Base-by-base conservation (phyloP, 2,888 invertebrate genomes). In the Cosmopolites sordidus region DNA sequence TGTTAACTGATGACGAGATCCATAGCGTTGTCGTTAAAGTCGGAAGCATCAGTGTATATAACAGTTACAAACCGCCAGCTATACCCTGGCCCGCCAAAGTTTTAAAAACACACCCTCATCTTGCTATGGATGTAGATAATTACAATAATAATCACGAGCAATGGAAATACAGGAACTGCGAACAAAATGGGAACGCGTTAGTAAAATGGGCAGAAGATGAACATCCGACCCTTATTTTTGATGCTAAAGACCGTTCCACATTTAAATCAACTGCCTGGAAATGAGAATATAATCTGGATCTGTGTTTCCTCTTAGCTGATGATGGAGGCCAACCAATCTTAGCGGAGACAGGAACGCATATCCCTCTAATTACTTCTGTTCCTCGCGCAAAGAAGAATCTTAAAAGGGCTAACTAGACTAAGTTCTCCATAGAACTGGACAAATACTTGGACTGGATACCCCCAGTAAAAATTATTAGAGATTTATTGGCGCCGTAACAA, bases 201-300 rank as follows among this genome's bases (percentile, higher is more conserved):
- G 54, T 47, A 27, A 50, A 53, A 27, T 61, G 58, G 58, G 43
- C 58, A 2, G 52, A 60, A 46, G 43, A 52, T 22, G 40, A 60
- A 43, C 15, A 59, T 22, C 27, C 50, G 8, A 16, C 12, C 33
- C 48, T 55, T 50, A n/a, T 51, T 14, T 60, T 56, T 37, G 58
- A 60, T 42, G 59, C 60, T 17, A 59, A 61, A 49, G 58, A 60
- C 18, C 43, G 41, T 17, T 9, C 8, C 37, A 54, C 56, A 33
- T 62, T 60, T 17, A 54, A 41, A 49, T 60, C 58, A 8, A 52
- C 59, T 11, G 56, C 54, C 3, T 60, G 59, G 53, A 57, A 33
- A 27, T 16, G 29, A 6, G 52, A 60, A 43, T 52, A 56, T 43
- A 60, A 57, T 27, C 52, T 55, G 1, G 58, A 60, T 22, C 22